Evolutionary conservation across 2,797 vertebrate genomes (phyloP).

Genomic region (Pipistrellus pygmaeus): DNA sequence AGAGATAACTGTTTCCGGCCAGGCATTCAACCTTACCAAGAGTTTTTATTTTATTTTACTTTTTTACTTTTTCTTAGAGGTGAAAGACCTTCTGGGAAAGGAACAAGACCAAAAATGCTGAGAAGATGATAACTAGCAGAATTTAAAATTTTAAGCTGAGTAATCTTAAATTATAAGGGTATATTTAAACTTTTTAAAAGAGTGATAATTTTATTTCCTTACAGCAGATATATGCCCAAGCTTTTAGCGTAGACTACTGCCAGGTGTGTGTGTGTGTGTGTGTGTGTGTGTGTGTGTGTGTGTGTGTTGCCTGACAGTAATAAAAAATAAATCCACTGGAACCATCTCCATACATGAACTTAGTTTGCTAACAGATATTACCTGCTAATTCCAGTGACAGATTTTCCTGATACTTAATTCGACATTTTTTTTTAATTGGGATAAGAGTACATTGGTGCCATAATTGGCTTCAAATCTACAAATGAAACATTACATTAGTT

Average conservation of each 20-base stretch:
- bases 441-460: constrained; percentile 61
- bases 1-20: not conserved
- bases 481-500: constrained; percentile 84
- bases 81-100: constrained; percentile 63
- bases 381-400: constrained; percentile 75
- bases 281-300: not conserved
- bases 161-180: constrained; percentile 57
- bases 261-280: not conserved
- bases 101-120: constrained; percentile 44
- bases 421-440: constrained; percentile 81
- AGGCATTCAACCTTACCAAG: not conserved
- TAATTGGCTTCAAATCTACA: constrained; percentile 82
- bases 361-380: constrained; percentile 61
- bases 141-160: constrained; percentile 68
- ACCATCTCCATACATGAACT: constrained; percentile 66
- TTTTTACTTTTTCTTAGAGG: constrained; percentile 4
- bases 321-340: constrained; percentile 1
- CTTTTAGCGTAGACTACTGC: constrained; percentile 54
- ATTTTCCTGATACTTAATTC: constrained; percentile 80
- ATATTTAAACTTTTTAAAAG: constrained; percentile 67
- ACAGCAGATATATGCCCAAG: constrained; percentile 17
- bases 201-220: constrained; percentile 53
- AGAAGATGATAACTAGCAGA: not conserved
- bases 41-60: not conserved
- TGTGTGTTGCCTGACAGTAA: not conserved